phyloP scores from a whole-genome alignment of 2,113 vertebrate species.

The Nothobranchius furzeri region DNA sequence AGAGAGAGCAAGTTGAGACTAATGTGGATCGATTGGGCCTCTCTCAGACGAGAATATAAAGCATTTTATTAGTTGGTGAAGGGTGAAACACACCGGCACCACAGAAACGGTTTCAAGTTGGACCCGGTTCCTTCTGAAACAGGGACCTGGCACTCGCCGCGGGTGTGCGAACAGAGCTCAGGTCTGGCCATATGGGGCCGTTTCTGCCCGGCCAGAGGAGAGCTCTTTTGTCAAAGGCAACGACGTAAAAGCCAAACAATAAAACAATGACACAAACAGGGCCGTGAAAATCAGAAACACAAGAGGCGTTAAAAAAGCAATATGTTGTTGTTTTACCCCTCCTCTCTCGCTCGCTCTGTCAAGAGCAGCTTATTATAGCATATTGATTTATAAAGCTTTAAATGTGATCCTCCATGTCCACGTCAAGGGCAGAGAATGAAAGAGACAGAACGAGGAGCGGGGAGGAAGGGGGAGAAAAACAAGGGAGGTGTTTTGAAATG shows the following conservation, averaged over 20 bases:
- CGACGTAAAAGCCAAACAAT: constrained; percentile 34
- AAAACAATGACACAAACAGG: constrained; percentile 51
- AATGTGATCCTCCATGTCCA: constrained; percentile 85
- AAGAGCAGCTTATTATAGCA: constrained; percentile 82
- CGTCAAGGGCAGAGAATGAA: constrained; percentile 89
- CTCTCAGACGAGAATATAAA: constrained; percentile 89
- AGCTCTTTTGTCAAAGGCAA: constrained; percentile 62
- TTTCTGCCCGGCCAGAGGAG: constrained; percentile 61
- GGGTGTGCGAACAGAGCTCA: constrained; percentile 29
- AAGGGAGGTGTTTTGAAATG: constrained; percentile 45
- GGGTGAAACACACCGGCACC: constrained; percentile 65
- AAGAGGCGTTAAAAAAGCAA: constrained; percentile 81
- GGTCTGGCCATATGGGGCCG: constrained; percentile 67
- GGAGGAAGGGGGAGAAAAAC: constrained; percentile 21
- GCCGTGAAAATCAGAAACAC: constrained; percentile 42
- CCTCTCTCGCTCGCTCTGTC: constrained; percentile 64
- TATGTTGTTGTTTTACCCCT: constrained; percentile 67
- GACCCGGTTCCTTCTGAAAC: constrained; percentile 27
- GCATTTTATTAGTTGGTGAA: constrained; percentile 90
- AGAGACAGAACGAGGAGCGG: constrained; percentile 48
- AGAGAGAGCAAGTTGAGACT: constrained; percentile 78
- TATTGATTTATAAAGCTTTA: constrained; percentile 84
- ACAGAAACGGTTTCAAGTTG: constrained; percentile 43
- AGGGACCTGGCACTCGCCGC: background rate
- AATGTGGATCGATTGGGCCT: constrained; percentile 84